Evolutionary conservation across 2,888 invertebrate species (phyloP).

Genomic region (Torymus tubicola): DNA sequence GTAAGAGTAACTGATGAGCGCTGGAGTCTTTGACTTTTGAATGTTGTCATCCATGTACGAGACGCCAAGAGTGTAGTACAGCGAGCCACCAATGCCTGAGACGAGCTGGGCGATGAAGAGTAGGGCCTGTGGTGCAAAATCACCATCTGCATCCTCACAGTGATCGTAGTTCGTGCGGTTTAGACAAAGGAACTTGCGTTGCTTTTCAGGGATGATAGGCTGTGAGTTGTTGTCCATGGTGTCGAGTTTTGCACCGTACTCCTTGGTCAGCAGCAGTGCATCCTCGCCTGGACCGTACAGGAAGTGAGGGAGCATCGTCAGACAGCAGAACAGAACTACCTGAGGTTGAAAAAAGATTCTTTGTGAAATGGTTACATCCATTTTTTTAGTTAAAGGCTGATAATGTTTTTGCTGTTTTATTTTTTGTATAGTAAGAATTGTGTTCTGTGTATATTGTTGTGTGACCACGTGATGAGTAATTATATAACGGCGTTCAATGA

Average conservation of each 20-base stretch:
- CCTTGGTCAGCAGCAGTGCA: slow-evolving; percentile 80
- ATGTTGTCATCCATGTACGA: slow-evolving; percentile 88
- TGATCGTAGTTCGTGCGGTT: slow-evolving; percentile 71
- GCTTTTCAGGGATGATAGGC: slow-evolving; percentile 76
- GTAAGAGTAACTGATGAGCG: slow-evolving; percentile 83
- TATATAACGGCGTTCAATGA: background rate
- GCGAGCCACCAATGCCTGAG: slow-evolving; percentile 83
- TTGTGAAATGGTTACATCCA: background rate
- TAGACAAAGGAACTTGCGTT: slow-evolving; percentile 80
- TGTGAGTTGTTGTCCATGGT: slow-evolving; percentile 72
- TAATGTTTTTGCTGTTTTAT: too few relatives aligned
- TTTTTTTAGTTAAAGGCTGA: too few relatives aligned
- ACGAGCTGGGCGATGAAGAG: slow-evolving; percentile 84
- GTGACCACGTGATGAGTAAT: background rate
- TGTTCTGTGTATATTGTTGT: too few relatives aligned
- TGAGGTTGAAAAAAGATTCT: slow-evolving; percentile 46
- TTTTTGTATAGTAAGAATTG: too few relatives aligned
- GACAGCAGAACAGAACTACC: slow-evolving; percentile 81
- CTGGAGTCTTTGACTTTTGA: slow-evolving; percentile 85
- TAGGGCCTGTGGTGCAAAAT: slow-evolving; percentile 81
- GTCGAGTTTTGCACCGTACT: slow-evolving; percentile 77
- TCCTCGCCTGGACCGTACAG: slow-evolving; percentile 84
- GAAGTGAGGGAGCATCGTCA: slow-evolving; percentile 83
- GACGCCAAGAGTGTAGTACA: slow-evolving; percentile 84
- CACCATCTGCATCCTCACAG: slow-evolving; percentile 78